Evolutionary conservation across 2,888 invertebrate genomes (phyloP).

Genomic region (Diarsia rubi): DNA sequence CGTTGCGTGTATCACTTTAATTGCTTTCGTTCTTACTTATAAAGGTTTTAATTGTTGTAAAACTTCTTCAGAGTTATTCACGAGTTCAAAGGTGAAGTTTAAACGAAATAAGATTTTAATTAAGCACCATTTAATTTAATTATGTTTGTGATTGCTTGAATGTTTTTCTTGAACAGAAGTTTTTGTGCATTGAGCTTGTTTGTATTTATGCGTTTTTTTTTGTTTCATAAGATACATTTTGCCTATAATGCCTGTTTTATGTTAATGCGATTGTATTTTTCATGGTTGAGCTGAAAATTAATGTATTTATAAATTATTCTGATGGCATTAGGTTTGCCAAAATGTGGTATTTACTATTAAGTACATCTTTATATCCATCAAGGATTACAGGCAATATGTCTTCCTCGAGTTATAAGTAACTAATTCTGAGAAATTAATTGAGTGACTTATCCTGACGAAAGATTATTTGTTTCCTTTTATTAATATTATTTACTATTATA

Average conservation of each 20-base stretch:
- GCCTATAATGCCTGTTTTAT: not conserved
- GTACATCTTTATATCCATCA: not conserved
- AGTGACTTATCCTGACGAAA: not conserved
- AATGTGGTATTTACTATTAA: not conserved
- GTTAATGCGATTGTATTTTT: not conserved
- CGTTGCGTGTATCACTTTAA: constrained; percentile 45
- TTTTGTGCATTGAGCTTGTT: not conserved
- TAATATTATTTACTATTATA: too few species aligned
- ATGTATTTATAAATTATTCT: not conserved
- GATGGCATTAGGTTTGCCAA: not conserved
- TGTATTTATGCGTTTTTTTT: not conserved
- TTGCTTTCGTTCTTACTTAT: constrained; percentile 42
- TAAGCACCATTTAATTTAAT: constrained; percentile 38
- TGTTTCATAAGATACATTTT: not conserved
- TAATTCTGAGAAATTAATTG: not conserved
- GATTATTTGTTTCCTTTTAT: not conserved
- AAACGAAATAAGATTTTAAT: constrained; percentile 47
- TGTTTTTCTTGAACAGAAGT: constrained; percentile 7
- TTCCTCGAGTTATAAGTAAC: not conserved
- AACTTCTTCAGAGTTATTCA: constrained; percentile 47
- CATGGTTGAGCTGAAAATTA: not conserved
- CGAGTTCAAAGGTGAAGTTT: constrained; percentile 49
- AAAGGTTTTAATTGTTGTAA: constrained; percentile 50
- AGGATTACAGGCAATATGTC: not conserved
- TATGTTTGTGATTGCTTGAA: constrained; percentile 25